phyloP scores from a whole-genome alignment of 1,140 invertebrate species.

The Sycobia sp. region DNA sequence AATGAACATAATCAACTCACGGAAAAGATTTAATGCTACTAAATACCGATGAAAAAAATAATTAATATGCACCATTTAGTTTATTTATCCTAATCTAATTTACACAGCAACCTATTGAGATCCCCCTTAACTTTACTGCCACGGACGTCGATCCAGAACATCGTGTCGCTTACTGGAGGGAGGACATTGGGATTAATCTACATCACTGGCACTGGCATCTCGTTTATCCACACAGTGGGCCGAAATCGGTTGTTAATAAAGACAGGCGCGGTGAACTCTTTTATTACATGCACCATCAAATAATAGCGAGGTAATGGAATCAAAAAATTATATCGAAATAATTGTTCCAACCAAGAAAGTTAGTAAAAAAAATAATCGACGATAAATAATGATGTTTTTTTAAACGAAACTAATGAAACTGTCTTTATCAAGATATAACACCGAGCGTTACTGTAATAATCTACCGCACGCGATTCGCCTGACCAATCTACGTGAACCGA shows the following conservation, averaged over 20 bases:
- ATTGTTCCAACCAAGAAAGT: too few species aligned
- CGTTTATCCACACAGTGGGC: slow-evolving; percentile 74
- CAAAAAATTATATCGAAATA: too few species aligned
- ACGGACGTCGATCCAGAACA: slow-evolving; percentile 76
- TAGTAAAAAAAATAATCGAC: too few species aligned
- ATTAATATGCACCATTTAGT: too few species aligned
- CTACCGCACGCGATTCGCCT: slow-evolving; percentile 63
- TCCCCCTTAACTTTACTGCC: slow-evolving; percentile 76
- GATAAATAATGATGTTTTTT: too few species aligned
- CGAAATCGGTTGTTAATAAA: slow-evolving; percentile 60
- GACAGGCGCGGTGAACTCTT: slow-evolving; percentile 68
- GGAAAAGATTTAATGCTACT: too few species aligned
- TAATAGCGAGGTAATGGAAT: slow-evolving; percentile 62
- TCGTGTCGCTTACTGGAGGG: slow-evolving; percentile 67
- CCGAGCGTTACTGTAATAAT: slow-evolving; percentile 62
- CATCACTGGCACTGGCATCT: slow-evolving; percentile 88
- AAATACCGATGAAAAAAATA: too few species aligned
- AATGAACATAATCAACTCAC: too few species aligned
- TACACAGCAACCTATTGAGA: slow-evolving; percentile 58
- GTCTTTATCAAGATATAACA: slow-evolving; percentile 66
- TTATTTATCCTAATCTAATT: too few species aligned
- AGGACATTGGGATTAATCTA: slow-evolving; percentile 67
- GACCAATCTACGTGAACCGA: slow-evolving; percentile 67
- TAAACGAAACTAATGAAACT: too few species aligned
- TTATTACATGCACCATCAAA: slow-evolving; percentile 68